A percentile compares a stretch with the other conserved stretches of the same genome.
These are phyloP conservation scores for Naja naja DNA, from an alignment of 2,113 vertebrate species.

Conservation along the genomic window DNA sequence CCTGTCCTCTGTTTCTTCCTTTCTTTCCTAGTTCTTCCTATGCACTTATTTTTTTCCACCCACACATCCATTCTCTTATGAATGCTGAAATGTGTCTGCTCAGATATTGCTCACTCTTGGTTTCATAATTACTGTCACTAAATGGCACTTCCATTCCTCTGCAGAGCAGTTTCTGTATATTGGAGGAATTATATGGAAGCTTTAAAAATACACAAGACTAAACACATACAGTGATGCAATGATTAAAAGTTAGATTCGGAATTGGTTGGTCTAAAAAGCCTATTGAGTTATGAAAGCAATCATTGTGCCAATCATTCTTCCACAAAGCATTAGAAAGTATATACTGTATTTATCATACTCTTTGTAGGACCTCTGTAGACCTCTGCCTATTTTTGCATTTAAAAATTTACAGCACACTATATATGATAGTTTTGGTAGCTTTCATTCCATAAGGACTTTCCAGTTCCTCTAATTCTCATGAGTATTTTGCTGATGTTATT, in stretches of 20 bases:
- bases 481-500: not conserved
- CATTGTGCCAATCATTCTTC: not conserved
- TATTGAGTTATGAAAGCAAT: not conserved
- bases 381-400: not conserved
- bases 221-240: not conserved
- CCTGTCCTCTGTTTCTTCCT: not conserved
- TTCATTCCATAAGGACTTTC: not conserved
- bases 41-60: not conserved
- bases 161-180: not conserved
- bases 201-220: not conserved
- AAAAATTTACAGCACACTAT: not conserved
- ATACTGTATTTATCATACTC: not conserved
- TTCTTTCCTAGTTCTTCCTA: not conserved
- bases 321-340: not conserved
- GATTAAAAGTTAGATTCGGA: not conserved
- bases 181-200: not conserved
- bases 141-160: not conserved
- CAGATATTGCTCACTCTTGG: not conserved
- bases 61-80: not conserved
- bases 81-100: not conserved
- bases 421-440: not conserved
- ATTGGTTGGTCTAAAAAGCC: not conserved
- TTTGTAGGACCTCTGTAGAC: not conserved
- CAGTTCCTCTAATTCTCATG: not conserved
- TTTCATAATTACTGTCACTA: conserved; percentile 2